phyloP scores from a whole-genome alignment of 2,113 vertebrate genomes.

The Chloroceryle aenea region DNA sequence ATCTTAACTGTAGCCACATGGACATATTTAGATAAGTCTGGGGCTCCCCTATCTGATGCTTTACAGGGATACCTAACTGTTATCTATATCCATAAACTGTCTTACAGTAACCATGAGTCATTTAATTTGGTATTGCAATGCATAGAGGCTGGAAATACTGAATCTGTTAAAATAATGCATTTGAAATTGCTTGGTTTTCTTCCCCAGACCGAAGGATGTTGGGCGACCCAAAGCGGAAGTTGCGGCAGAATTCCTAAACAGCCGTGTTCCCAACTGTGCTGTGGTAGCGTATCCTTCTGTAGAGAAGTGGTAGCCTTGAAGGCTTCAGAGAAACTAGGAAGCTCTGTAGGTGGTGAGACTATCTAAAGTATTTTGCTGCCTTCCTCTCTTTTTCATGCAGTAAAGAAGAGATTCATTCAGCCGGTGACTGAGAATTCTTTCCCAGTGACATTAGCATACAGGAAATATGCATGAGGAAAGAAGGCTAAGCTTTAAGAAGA shows the following conservation, averaged over 20 bases:
- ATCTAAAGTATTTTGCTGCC: slow-evolving; percentile 28
- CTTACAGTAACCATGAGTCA: neutral
- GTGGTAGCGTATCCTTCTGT: slow-evolving; percentile 93
- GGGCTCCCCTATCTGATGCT: neutral
- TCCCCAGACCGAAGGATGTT: slow-evolving; percentile 88
- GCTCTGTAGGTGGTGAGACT: neutral
- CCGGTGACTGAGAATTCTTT: neutral
- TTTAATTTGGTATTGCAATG: neutral
- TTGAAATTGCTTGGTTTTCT: slow-evolving; percentile 45
- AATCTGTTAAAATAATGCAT: neutral
- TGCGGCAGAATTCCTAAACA: slow-evolving; percentile 93
- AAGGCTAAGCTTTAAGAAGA: neutral
- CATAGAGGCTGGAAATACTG: neutral
- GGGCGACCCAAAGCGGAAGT: slow-evolving; percentile 95
- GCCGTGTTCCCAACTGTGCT: slow-evolving; percentile 87
- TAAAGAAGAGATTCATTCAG: slow-evolving; percentile 9
- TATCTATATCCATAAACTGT: neutral
- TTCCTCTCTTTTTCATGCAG: neutral
- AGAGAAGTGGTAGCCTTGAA: neutral
- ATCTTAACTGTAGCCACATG: neutral
- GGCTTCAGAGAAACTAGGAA: neutral
- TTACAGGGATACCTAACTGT: neutral
- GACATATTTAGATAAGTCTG: neutral
- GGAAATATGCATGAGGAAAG: neutral
- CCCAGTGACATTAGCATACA: neutral